Evolutionary conservation across 2,888 invertebrate genomes (phyloP), one percentile per base, ranked within the genome.

Genomic region (Drosophila siamana): DNA sequence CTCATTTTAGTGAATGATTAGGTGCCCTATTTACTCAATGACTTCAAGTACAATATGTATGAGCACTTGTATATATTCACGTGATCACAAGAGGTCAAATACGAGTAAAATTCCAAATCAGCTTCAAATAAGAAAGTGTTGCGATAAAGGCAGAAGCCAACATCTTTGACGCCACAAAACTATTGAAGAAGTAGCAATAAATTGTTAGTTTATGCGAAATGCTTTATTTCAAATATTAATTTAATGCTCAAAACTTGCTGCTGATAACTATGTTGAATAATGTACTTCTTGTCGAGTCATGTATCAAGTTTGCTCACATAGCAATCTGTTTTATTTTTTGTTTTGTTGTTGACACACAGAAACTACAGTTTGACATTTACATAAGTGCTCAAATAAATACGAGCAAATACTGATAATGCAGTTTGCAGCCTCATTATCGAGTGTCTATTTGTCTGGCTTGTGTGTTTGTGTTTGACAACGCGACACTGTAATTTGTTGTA

Each of bases 261-360:
- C 15, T 28, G 15, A 28, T 28, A 28, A 33, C 2, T 38, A 0
- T 38, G 6, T 2, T 13, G 1, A 33, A 33, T n/a, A 5, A 33
- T n/a, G 33, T 44, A 57, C 2, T 26, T 43, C 26, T 47, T 38
- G 51, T 15, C 33, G 24, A 72, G 33, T 71, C 75, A 71, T 15
- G 4, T 15, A 13, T 41, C 43, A 51, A 36, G 63, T 8, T 51
- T 40, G 48, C 16, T 15, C 36, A 43, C 24, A 41, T 47, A 30
- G 11, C 9, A 40, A 54, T 50, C 33, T 40, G 16, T 40, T 47
- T 46, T 54, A n/a, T n/a, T n/a, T 24, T 1, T 30, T 4, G 11
- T 30, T 51, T 56, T 51, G 6, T 16, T 46, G 63, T 33, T 59
- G 36, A 66, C 24, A 46, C 33, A 65, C 24, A 60, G 36, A 52